Base-by-base conservation (phyloP, 2,797 vertebrate species). In the Parauchenoglanis ngamensis region DNA sequence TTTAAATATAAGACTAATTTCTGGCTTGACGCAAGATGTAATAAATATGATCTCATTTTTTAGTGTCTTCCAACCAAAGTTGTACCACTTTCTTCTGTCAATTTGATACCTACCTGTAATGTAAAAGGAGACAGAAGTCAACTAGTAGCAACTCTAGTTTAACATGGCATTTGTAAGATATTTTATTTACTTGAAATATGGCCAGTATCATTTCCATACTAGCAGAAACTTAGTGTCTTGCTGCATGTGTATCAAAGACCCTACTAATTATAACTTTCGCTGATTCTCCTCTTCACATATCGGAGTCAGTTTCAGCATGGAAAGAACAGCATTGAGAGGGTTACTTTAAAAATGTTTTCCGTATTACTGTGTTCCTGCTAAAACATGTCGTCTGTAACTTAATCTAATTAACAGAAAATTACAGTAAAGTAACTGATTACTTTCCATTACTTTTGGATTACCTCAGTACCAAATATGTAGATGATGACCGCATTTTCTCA, bases 211-310 rank as follows among this genome's bases (percentile, higher is more conserved):
- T 57, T 70, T 81, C 5, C 54, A 23, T 57, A 52, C 25, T 59
- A 68, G 57, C 44, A 44, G 80, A 87, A 67, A 57, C 28, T 25
- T 6, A 23, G 7, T 86, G 61, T n/a, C 23, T 73, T 63, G 57
- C 57, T 82, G 59, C 13, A 65, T 44, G 7, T 79, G 28, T 13
- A 25, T 44, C 63, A 40, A 25, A 56, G 85, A n/a, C 13, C 35
- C 31, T 52, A 23, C 59, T 68, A 35, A 68, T 52, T 65, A 54
- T 49, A 57, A 7, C 17, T 65, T 49, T 77, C 59, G 56, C 70
- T 46, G 61, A 56, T 70, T 56, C 44, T 75, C 4, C 31, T 54
- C 19, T 83, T 61, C 56, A 76, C 86, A 56, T 68, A 44, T 56
- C 56, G 25, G 21, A 59, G 56, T 59, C 31, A 77, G 8, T 70